Evolutionary conservation across 1,140 invertebrate species (phyloP).

Genomic region (Radopholus similis): DNA sequence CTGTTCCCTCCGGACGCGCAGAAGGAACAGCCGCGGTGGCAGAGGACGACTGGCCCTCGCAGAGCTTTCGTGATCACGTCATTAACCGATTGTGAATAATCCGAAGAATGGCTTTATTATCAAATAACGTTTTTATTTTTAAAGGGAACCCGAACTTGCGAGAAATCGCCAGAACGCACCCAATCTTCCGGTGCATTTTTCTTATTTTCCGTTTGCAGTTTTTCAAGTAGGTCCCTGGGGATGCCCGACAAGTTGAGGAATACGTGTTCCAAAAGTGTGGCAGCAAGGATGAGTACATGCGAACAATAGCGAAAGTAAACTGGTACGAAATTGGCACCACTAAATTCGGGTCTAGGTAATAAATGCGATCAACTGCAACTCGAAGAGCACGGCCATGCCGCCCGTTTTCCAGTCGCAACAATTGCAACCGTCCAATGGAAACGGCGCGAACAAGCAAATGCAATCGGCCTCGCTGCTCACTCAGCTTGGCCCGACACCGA

Average conservation of each 20-base stretch:
- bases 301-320: conserved; percentile 55
- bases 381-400: conserved; percentile 55
- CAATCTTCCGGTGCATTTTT: conserved; percentile 37
- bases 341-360: conserved; percentile 35
- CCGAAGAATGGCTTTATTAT: neutral
- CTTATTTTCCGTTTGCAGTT: neutral
- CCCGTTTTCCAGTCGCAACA: conserved; percentile 42
- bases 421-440: neutral
- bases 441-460: neutral
- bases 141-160: conserved; percentile 57
- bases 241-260: conserved; percentile 58
- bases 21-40: neutral
- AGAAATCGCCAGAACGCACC: conserved; percentile 59
- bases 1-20: neutral
- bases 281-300: conserved; percentile 59
- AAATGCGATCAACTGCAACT: conserved; percentile 60
- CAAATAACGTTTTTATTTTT: neutral
- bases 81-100: conserved; percentile 55
- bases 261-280: conserved; percentile 59
- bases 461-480: neutral
- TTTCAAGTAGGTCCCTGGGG: conserved; percentile 48
- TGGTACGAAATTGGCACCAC: neutral
- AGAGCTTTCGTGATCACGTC: conserved; percentile 57
- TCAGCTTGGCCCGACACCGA: neutral
- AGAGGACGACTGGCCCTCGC: conserved; percentile 59